These are phyloP conservation scores for Drosophila paracracens DNA, from an alignment of 2,888 invertebrate genomes.

Conservation along the genomic window DNA sequence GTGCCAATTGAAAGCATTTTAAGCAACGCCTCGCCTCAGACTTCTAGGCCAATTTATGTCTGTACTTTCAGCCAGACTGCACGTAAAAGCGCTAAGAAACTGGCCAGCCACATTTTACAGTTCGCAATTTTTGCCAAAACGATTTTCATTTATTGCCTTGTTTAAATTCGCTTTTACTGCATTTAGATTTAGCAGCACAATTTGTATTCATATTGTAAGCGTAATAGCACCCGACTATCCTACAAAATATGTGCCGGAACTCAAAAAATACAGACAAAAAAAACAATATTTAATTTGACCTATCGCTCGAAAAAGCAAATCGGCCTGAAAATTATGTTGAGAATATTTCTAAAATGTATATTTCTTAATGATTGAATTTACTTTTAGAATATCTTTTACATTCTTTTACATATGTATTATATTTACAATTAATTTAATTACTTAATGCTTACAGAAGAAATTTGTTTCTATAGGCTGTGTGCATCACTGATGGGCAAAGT, in stretches of 20 bases:
- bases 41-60: background rate
- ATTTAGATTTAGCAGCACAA: background rate
- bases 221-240: too few species aligned
- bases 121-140: background rate
- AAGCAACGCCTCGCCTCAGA: background rate
- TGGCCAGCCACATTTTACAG: background rate
- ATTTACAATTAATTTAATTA: too few species aligned
- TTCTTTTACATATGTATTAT: too few species aligned
- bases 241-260: background rate
- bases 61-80: background rate
- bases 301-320: background rate
- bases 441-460: too few species aligned
- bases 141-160: background rate
- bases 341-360: background rate
- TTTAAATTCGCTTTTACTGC: background rate
- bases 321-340: background rate
- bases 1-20: background rate
- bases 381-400: too few species aligned
- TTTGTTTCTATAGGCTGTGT: too few species aligned
- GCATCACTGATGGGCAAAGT: too few species aligned
- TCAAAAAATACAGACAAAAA: background rate
- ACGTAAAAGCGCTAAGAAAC: background rate
- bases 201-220: background rate
- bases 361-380: background rate
- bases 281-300: background rate